Percentiles rank a stretch among this genome's conserved stretches.
Conservation (phyloP, 2,113 vertebrate genomes). For the Sceloporus tristichus region DNA sequence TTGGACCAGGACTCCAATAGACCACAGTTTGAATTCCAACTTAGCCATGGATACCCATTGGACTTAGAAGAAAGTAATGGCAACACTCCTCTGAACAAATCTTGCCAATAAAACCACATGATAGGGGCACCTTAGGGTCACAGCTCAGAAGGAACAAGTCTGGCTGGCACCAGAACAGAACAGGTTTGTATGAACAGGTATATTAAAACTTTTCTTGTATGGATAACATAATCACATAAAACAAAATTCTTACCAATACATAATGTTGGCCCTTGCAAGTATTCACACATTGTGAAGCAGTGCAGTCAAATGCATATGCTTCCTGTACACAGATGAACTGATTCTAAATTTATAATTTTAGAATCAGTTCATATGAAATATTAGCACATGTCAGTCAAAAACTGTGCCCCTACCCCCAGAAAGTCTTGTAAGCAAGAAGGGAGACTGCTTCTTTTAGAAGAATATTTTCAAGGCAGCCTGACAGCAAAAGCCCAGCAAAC, state of each 20-base stretch:
- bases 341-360: neutral
- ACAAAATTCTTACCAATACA: neutral
- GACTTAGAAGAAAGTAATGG: too few relatives aligned
- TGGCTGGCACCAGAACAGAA: too few relatives aligned
- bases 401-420: neutral
- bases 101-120: too few relatives aligned
- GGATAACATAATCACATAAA: too few relatives aligned
- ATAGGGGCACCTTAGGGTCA: too few relatives aligned
- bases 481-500: neutral
- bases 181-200: too few relatives aligned
- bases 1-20: too few relatives aligned
- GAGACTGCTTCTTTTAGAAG: neutral
- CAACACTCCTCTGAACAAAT: too few relatives aligned
- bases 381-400: neutral
- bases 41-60: too few relatives aligned
- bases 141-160: too few relatives aligned
- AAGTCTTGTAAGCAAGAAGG: neutral
- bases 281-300: neutral
- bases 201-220: too few relatives aligned
- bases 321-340: neutral
- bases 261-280: neutral
- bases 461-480: neutral
- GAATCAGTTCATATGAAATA: neutral
- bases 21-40: too few relatives aligned
- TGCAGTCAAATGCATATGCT: neutral